phyloP scores from a whole-genome alignment of 2,888 invertebrate genomes.

The Ornithoptera alexandrae region DNA sequence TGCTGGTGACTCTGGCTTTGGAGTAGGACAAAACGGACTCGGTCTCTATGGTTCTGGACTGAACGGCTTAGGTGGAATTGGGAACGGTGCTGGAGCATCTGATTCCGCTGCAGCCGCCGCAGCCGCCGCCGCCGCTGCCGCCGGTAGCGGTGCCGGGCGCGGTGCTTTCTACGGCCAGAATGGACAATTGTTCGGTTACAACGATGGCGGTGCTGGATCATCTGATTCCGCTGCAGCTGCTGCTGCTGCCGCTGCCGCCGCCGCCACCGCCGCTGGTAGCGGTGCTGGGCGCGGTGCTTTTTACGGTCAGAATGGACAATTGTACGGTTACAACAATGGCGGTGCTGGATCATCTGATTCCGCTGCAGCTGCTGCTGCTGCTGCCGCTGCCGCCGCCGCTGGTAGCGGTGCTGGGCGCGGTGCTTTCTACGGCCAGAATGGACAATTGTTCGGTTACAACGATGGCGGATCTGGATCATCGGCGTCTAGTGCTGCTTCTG shows the following conservation, averaged over 20 bases:
- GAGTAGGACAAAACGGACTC: too few species aligned
- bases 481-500: conserved; percentile 15
- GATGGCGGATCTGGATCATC: too few species aligned
- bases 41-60: too few species aligned
- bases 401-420: background rate
- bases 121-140: conserved; percentile 16
- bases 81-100: background rate
- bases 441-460: too few species aligned
- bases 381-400: background rate
- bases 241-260: conserved; percentile 18
- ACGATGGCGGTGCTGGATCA: background rate
- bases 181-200: too few species aligned
- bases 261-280: conserved; percentile 1
- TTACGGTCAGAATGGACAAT: too few species aligned
- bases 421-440: too few species aligned
- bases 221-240: conserved; percentile 1
- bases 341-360: conserved; percentile 1
- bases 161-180: conserved; percentile 1
- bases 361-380: conserved; percentile 24
- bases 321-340: background rate
- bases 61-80: too few species aligned
- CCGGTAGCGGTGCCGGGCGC: conserved; percentile 18
- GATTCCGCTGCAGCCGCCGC: conserved; percentile 26
- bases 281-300: background rate
- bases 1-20: too few species aligned